Evolutionary conservation across 2,113 vertebrate genomes (phyloP).

Genomic region (Cyanocitta stelleri): DNA sequence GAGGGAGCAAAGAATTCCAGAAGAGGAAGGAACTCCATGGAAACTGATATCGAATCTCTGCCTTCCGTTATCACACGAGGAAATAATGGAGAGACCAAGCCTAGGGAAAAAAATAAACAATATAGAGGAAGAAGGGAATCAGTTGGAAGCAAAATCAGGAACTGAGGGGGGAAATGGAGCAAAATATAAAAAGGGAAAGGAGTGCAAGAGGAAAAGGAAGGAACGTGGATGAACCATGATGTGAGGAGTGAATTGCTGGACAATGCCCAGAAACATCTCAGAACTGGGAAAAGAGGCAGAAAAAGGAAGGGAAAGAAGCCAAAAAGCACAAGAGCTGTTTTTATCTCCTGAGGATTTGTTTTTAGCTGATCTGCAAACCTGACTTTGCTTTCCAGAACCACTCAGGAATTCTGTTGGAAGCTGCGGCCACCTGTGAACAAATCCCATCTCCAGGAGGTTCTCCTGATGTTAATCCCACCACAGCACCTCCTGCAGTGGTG

Average conservation of each 20-base stretch:
- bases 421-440: not conserved
- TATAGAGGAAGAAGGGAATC: not conserved
- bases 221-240: not conserved
- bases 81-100: not conserved
- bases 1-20: not conserved
- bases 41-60: not conserved
- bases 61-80: not conserved
- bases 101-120: not conserved
- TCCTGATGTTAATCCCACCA: not conserved
- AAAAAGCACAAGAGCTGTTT: not conserved
- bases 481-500: not conserved
- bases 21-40: not conserved
- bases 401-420: not conserved
- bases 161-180: fast-evolving
- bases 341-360: not conserved
- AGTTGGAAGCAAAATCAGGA: not conserved
- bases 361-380: not conserved
- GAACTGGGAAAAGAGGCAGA: not conserved
- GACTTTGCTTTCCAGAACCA: not conserved
- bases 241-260: slow-evolving; percentile 14
- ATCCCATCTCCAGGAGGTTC: not conserved
- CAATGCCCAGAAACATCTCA: not conserved
- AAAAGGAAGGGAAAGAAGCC: not conserved
- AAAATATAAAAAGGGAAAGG: not conserved
- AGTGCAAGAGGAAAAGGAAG: not conserved